These are phyloP conservation scores for Drosophila ustulata DNA, from an alignment of 2,888 invertebrate genomes.

Conservation along the genomic window DNA sequence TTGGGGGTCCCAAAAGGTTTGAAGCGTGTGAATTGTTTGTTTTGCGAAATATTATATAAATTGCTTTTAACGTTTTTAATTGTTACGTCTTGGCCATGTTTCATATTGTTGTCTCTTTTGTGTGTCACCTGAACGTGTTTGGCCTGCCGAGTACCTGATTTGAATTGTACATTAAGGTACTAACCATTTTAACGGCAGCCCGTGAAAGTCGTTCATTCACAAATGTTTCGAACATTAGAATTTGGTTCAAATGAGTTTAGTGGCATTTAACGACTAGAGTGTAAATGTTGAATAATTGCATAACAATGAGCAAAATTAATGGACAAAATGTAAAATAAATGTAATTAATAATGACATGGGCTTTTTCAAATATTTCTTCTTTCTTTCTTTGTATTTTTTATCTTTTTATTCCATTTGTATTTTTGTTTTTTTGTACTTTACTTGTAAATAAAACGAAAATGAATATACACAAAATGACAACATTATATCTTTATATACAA, in stretches of 20 bases:
- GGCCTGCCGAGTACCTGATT: constrained; percentile 37
- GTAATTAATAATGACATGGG: neutral
- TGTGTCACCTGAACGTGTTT: constrained; percentile 59
- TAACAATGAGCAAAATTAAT: neutral
- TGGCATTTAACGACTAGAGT: neutral
- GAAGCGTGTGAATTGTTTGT: constrained; percentile 66
- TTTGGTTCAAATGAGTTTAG: neutral
- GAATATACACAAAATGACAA: neutral
- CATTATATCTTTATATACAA: constrained; percentile 6
- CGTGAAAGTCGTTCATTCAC: constrained; percentile 16
- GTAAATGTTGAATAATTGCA: neutral
- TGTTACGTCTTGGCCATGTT: constrained; percentile 62
- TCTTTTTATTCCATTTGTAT: too few relatives aligned
- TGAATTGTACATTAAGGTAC: constrained; percentile 17
- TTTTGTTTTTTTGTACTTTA: neutral
- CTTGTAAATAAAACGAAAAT: neutral
- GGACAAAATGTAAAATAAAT: neutral
- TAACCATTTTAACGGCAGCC: constrained; percentile 2
- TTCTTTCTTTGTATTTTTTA: too few relatives aligned
- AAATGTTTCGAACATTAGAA: constrained; percentile 10
- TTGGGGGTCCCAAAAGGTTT: constrained; percentile 37
- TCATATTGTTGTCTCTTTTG: constrained; percentile 30
- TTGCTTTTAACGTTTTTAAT: constrained; percentile 73
- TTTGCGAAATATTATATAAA: constrained; percentile 65
- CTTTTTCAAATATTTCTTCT: neutral